phyloP scores from a whole-genome alignment of 2,888 invertebrate genomes.

The Ornithoptera alexandrae region DNA sequence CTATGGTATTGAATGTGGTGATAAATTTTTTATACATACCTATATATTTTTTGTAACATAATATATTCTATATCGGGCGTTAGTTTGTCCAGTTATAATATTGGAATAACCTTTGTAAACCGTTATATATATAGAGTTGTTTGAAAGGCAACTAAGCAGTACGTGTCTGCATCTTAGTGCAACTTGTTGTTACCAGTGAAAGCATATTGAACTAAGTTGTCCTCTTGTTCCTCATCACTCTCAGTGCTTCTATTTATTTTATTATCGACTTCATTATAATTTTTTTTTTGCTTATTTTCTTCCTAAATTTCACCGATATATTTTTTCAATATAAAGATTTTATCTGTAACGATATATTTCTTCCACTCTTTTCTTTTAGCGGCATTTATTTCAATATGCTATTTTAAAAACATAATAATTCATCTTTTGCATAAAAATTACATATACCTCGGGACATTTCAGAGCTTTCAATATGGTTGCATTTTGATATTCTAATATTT shows the following conservation, averaged over 20 bases:
- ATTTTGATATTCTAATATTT: constrained; percentile 32
- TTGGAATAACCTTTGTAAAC: constrained; percentile 48
- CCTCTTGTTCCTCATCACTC: constrained; percentile 31
- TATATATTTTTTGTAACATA: constrained; percentile 72
- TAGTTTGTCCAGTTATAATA: constrained; percentile 64
- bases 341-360: constrained; percentile 29
- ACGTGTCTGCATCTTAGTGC: constrained; percentile 82
- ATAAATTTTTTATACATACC: constrained; percentile 58
- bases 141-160: constrained; percentile 68
- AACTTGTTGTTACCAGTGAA: constrained; percentile 63
- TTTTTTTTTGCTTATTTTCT: constrained; percentile 26
- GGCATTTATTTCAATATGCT: constrained; percentile 76
- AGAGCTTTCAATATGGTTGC: constrained; percentile 51
- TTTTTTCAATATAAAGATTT: background rate
- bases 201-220: constrained; percentile 76
- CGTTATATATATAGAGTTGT: constrained; percentile 54
- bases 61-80: constrained; percentile 69
- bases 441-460: constrained; percentile 59
- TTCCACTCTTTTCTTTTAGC: constrained; percentile 27
- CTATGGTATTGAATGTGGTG: constrained; percentile 78
- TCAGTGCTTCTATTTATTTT: constrained; percentile 24
- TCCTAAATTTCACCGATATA: background rate
- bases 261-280: constrained; percentile 33
- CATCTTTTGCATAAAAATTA: constrained; percentile 53
- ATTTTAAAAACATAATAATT: constrained; percentile 65